Evolutionary conservation across 1,140 invertebrate genomes (phyloP), one percentile per base, ranked within the genome.

Genomic region (Acromyrmex charruanus): DNA sequence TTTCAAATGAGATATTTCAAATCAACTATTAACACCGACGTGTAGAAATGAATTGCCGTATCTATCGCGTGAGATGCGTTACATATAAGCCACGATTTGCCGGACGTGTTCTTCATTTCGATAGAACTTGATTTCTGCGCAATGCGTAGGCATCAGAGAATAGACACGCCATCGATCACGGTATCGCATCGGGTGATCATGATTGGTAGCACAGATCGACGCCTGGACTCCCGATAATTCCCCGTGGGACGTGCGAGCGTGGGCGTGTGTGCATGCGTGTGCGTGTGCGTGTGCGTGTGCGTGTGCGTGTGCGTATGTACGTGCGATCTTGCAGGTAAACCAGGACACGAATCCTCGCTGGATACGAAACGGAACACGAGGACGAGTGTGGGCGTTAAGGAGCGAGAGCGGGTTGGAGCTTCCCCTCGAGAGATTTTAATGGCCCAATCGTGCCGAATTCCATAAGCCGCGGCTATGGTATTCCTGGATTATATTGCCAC

Each of bases 391-490:
- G 58, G 14, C 25, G 39, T 68, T 75, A 88, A 31, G 44, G 28
- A 35, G 1, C 16, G 65, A 51, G 55, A 69, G 25, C 4, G n/a
- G 21, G 31, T 14, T 31, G 59, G 28, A 55, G 9, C 66, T 68
- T 49, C 28, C 85, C 9, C 28, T 16, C 53, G 77, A 28, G 69
- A 72, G 86, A 72, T 85, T 91, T 92, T 93, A 94, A 94, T 91
- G 92, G 92, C 69, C 85, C 59, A 12, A 51, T 72, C 81, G 66
- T 69, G 25, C 84, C 89, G 69, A 92, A 94, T 93, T 94, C 87
- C 90, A 80, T 79, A 88, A 85, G 65, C 63, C 68, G 71, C 66
- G 77, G 71, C 44, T 58, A 86, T 77, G 77, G 49, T 28, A 12
- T 44, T 58, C 61, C 58, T 71, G 87, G 85, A 2, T 93, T 93